phyloP scores from a whole-genome alignment of 2,797 vertebrate species.

The Mormyrops boulengeri region DNA sequence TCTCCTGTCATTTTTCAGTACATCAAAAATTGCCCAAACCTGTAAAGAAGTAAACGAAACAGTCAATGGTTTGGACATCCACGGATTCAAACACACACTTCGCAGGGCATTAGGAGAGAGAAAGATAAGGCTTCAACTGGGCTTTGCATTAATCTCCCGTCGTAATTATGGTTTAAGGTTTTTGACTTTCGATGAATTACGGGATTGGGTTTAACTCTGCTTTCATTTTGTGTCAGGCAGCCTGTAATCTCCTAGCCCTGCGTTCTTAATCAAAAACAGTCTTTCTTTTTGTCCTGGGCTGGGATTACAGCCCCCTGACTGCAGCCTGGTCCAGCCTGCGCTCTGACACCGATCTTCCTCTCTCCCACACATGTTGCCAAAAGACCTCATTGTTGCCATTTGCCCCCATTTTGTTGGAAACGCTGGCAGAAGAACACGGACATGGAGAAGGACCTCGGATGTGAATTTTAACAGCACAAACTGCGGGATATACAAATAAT shows the following conservation, averaged over 20 bases:
- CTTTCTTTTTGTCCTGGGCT: slow-evolving; percentile 80
- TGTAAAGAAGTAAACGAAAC: slow-evolving; percentile 32
- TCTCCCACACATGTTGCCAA: neutral
- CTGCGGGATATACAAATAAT: neutral
- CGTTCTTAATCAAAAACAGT: slow-evolving; percentile 85
- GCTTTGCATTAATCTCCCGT: slow-evolving; percentile 75
- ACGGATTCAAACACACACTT: neutral
- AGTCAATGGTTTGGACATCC: neutral
- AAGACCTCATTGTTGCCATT: neutral
- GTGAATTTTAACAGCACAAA: neutral
- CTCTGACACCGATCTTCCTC: slow-evolving; percentile 30
- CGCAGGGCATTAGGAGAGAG: slow-evolving; percentile 37
- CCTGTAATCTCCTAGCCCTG: slow-evolving; percentile 89
- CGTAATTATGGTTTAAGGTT: slow-evolving; percentile 79
- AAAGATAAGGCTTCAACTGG: slow-evolving; percentile 53
- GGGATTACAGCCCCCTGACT: slow-evolving; percentile 74
- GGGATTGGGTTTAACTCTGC: slow-evolving; percentile 84
- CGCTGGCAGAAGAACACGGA: neutral
- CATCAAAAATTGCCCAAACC: slow-evolving; percentile 21
- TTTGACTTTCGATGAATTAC: slow-evolving; percentile 80
- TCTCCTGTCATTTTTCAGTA: neutral
- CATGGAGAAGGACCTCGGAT: neutral
- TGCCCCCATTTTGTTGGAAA: neutral
- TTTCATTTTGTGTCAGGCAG: slow-evolving; percentile 80
- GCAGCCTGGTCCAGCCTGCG: slow-evolving; percentile 50